phyloP scores from a whole-genome alignment of 2,797 vertebrate genomes.

The Protonibea diacanthus region DNA sequence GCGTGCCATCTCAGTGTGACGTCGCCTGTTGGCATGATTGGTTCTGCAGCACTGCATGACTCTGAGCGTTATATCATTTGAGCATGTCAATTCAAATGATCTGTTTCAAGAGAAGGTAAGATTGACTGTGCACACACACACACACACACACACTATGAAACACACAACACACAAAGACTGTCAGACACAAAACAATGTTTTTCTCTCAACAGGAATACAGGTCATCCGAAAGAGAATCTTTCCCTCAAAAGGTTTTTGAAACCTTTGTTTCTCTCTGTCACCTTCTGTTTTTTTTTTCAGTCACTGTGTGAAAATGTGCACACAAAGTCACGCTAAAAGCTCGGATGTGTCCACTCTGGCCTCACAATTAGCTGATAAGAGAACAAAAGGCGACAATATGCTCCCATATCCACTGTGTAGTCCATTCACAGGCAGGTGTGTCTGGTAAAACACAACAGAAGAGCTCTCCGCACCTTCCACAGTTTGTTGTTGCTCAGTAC shows the following conservation, averaged over 20 bases:
- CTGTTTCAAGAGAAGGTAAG: slow-evolving; percentile 39
- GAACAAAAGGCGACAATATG: slow-evolving; percentile 14
- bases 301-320: slow-evolving; percentile 38
- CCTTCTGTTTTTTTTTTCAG: slow-evolving; percentile 38
- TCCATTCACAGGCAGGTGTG: slow-evolving; percentile 32
- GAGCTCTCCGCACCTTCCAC: background rate
- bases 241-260: slow-evolving; percentile 83
- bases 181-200: slow-evolving; percentile 42
- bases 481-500: background rate
- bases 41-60: slow-evolving; percentile 34
- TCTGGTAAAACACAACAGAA: slow-evolving; percentile 1
- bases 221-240: slow-evolving; percentile 73
- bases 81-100: slow-evolving; percentile 22
- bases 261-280: slow-evolving; percentile 33
- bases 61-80: slow-evolving; percentile 3
- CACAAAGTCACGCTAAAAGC: slow-evolving; percentile 36
- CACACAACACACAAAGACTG: background rate
- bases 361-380: slow-evolving; percentile 33
- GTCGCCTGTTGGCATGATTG: slow-evolving; percentile 28
- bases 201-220: slow-evolving; percentile 80
- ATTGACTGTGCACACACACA: slow-evolving; percentile 23
- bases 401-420: background rate
- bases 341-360: slow-evolving; percentile 8
- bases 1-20: background rate
- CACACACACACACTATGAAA: background rate